Evolutionary conservation across 2,113 vertebrate genomes (phyloP), one percentile per base, ranked within the genome.

Genomic region (Microcebus lehilahytsara): DNA sequence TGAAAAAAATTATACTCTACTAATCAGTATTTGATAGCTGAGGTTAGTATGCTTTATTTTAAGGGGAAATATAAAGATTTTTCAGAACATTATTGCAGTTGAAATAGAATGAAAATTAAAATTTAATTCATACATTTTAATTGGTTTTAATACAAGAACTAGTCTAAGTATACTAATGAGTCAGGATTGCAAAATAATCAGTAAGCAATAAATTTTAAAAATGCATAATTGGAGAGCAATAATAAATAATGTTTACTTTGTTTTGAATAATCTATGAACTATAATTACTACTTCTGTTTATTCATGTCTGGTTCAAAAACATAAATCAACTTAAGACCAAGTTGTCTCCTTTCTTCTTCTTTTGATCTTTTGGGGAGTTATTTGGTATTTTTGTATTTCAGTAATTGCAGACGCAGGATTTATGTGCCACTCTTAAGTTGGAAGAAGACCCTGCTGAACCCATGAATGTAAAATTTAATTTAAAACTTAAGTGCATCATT

Each of bases 291-390:
- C 42, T 90, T 90, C 56, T 92, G 12, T 92, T 67, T 97, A 98
- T 96, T 95, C 53, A 79, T 3, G 20, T 96, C 93, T 98, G 93
- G 58, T 96, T 98, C 89, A 93, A 98, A 97, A 94, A 93, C 74
- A 85, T 87, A 97, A 98, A 97, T 98, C 95, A 98, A 98, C 89
- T 91, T 89, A 77, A 98, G 88, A 79, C 96, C 87, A 96, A 93
- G 27, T 72, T 93, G 58, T 27, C 17, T 49, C 1, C 74, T 16
- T 93, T 46, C 86, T 75, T 78, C 34, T 60, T 89, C 34, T 67
- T 93, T 53, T 85, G 30, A 72, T 69, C 20, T 93, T 78, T 64
- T 69, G 12, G 34, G 11, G 0, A 3, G 7, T 85, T 94, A 87
- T 53, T 69, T 42, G 40, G 42, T 78, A 10, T 19, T 58, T 30